Conservation (phyloP, 2,888 invertebrate species). For the Plemyria rubiginata region DNA sequence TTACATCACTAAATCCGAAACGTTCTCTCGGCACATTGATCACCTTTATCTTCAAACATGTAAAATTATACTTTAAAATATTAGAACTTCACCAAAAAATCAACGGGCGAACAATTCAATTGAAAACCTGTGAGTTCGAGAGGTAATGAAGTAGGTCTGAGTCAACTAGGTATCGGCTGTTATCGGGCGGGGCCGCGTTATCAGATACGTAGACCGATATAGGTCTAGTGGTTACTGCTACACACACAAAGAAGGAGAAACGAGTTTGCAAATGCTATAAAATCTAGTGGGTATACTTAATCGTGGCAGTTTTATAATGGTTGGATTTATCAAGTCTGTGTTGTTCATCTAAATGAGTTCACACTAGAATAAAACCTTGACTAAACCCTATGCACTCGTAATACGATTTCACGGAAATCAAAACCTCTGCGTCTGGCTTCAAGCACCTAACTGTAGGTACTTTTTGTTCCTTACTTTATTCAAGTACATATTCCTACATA, state of each 20-base stretch:
- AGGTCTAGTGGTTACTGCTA: slow-evolving; percentile 23
- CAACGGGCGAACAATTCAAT: slow-evolving; percentile 2
- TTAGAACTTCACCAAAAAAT: background rate
- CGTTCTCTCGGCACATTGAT: background rate
- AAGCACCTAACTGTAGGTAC: background rate
- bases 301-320: background rate
- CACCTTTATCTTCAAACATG: background rate
- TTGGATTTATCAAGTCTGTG: background rate
- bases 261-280: slow-evolving; percentile 26
- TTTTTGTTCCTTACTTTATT: background rate
- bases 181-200: slow-evolving; percentile 72
- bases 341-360: background rate
- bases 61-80: background rate
- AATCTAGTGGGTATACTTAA: slow-evolving; percentile 2
- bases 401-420: slow-evolving; percentile 10
- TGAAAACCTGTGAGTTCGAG: slow-evolving; percentile 43
- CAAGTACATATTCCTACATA: background rate
- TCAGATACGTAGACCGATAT: slow-evolving; percentile 66
- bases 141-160: slow-evolving; percentile 60
- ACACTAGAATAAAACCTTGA: background rate
- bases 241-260: slow-evolving; percentile 31
- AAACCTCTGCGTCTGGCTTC: slow-evolving; percentile 7
- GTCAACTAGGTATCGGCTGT: slow-evolving; percentile 67
- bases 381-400: slow-evolving; percentile 1
- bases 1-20: background rate